These are phyloP conservation scores for Emydura subglobosa DNA, from an alignment of 2,113 vertebrate genomes.

Conservation along the genomic window DNA sequence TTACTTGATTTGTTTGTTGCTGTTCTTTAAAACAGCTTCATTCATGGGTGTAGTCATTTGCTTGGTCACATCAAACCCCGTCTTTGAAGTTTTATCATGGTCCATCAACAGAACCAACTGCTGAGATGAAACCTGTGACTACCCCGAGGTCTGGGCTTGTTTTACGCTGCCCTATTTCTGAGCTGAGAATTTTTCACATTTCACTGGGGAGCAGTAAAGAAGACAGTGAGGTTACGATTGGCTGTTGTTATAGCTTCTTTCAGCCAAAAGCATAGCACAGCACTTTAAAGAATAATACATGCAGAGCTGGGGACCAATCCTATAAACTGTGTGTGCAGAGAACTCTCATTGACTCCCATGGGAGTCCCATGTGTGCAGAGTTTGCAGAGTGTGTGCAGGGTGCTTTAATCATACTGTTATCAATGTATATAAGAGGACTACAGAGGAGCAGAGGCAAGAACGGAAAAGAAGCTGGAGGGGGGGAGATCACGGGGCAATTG, in stretches of 20 bases:
- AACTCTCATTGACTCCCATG: neutral
- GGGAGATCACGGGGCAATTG: neutral
- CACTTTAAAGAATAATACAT: neutral
- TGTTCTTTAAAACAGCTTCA: neutral
- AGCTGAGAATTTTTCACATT: neutral
- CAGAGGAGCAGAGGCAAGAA: neutral
- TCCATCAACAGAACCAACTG: rapidly evolving
- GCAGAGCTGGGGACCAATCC: neutral
- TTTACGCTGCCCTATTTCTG: rapidly evolving
- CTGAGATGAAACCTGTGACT: neutral
- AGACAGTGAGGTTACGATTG: neutral
- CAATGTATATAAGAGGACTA: neutral
- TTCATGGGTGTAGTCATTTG: rapidly evolving
- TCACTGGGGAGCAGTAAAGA: neutral
- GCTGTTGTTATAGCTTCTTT: rapidly evolving
- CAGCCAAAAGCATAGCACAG: neutral
- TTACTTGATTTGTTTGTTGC: rapidly evolving
- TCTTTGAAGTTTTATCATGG: neutral
- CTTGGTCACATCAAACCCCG: neutral
- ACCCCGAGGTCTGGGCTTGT: rapidly evolving
- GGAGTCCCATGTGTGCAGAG: rapidly evolving
- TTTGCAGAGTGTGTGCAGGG: neutral
- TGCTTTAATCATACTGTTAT: neutral
- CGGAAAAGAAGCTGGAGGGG: rapidly evolving
- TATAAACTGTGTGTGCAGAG: neutral